Evolutionary conservation across 2,113 vertebrate genomes (phyloP).

Genomic region (Lucifuga dentata): DNA sequence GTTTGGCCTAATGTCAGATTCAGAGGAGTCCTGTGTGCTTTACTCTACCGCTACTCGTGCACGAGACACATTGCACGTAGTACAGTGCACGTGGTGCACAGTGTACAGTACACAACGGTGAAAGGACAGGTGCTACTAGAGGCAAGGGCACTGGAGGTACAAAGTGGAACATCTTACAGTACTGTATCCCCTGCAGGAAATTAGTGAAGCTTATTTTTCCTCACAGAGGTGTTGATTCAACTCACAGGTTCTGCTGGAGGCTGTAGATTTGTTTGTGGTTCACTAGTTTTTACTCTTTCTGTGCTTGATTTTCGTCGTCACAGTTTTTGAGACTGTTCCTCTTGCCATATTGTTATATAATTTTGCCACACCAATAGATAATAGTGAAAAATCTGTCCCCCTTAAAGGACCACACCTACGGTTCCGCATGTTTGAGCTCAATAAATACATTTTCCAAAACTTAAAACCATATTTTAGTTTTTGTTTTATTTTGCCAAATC

Average conservation of each 20-base stretch:
- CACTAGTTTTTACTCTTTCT: too few relatives aligned
- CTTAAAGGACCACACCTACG: too few relatives aligned
- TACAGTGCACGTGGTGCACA: background rate
- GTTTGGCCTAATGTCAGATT: background rate
- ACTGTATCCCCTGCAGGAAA: background rate
- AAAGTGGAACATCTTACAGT: background rate
- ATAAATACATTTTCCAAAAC: too few relatives aligned
- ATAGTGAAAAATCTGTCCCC: too few relatives aligned
- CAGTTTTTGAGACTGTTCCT: too few relatives aligned
- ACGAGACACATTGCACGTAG: background rate
- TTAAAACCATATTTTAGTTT: too few relatives aligned
- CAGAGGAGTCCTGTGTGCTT: background rate
- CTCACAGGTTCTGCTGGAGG: conserved; percentile 3
- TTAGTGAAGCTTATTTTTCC: conserved; percentile 1
- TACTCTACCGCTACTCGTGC: background rate
- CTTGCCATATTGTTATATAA: too few relatives aligned
- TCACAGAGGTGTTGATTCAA: conserved; percentile 27
- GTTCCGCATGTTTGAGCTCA: too few relatives aligned
- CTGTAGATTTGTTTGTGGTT: conserved; percentile 13
- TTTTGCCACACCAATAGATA: too few relatives aligned
- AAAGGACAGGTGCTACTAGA: conserved; percentile 6
- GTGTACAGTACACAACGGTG: conserved; percentile 5
- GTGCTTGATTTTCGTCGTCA: too few relatives aligned
- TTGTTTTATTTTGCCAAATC: too few relatives aligned
- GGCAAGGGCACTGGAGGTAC: background rate